Evolutionary conservation across 2,797 vertebrate species (phyloP).

Genomic region (Astyanax mexicanus): DNA sequence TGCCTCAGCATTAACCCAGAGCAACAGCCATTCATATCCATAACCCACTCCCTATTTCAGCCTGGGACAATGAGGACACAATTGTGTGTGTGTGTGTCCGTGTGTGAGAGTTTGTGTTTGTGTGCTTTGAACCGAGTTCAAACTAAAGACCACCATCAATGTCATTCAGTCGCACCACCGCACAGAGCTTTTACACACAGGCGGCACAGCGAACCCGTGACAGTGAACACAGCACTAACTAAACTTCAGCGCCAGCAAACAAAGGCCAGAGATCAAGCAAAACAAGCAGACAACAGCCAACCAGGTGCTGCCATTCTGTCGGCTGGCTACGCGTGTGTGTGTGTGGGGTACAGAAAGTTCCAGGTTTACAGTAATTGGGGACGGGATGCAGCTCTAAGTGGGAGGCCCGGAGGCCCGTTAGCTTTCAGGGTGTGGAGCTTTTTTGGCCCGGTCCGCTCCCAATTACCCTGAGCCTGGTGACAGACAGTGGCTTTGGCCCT

Average conservation of each 20-base stretch:
- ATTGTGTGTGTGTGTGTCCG: not conserved
- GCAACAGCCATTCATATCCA: conserved; percentile 67
- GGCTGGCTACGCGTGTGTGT: conserved; percentile 24
- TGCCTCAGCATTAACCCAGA: conserved; percentile 69
- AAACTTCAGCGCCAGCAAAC: conserved; percentile 60
- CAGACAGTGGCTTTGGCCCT: conserved; percentile 64
- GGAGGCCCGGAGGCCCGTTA: conserved; percentile 43
- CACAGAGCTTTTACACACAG: conserved; percentile 9
- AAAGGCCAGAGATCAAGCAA: conserved; percentile 65
- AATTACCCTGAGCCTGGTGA: conserved; percentile 67
- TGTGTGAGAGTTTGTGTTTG: too few species aligned
- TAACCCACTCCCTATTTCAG: conserved; percentile 43
- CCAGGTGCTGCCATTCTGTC: conserved; percentile 65
- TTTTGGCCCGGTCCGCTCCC: conserved; percentile 57
- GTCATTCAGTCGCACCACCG: conserved; percentile 10
- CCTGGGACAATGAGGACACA: conserved; percentile 41
- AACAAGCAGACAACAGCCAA: conserved; percentile 60
- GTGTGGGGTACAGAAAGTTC: conserved; percentile 62
- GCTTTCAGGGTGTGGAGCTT: conserved; percentile 58
- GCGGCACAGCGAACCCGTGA: conserved; percentile 23
- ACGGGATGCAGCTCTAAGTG: conserved; percentile 28
- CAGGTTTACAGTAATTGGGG: conserved; percentile 76
- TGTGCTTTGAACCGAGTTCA: not conserved
- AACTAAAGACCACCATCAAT: conserved; percentile 69
- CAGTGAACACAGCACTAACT: conserved; percentile 42